Base-by-base conservation (phyloP, 2,797 vertebrate species). In the Champsocephalus esox region DNA sequence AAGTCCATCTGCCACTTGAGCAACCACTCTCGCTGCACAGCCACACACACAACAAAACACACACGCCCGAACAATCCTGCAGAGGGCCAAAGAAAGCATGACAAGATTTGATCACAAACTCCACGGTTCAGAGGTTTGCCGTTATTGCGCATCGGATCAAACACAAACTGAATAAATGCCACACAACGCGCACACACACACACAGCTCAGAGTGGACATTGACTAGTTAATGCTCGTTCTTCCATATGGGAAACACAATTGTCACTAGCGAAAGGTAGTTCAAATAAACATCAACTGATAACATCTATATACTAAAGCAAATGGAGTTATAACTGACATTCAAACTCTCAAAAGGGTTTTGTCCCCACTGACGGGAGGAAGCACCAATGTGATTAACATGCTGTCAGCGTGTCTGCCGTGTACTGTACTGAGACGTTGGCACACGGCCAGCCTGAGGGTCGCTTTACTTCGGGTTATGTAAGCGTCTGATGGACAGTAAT, bases 311-410 rank as follows among this genome's bases (percentile, higher is more conserved):
- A n/a, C n/a, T n/a, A n/a, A n/a, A n/a, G n/a, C n/a, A n/a, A n/a
- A n/a, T n/a, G n/a, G n/a, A n/a, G n/a, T n/a, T n/a, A n/a, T n/a
- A n/a, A n/a, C n/a, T 89, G 83, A 90, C 84, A 64, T 86, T 89
- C 83, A 86, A 88, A 91, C 55, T 21, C 78, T 86, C 61, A 80
- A 85, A 87, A 79, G 81, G 65, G 61, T 81, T 87, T 90, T 86
- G 80, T 85, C 73, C 66, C 44, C 66, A 76, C 83, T 82, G 87
- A 85, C 71, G 45, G 52, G 75, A 84, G 81, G 76, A 83, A 83
- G 82, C 63, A 5, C 51, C 11, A 56, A 73, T 46, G 81, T 73
- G 79, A 91, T 91, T 80, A 88, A 64, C 71, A 89, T 84, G 86
- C 83, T 5, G 74, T 65, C 65, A 51, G 63, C 2, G 59, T 45